Evolutionary conservation across 2,113 vertebrate genomes (phyloP).

Genomic region (Ramphastos sulfuratus): DNA sequence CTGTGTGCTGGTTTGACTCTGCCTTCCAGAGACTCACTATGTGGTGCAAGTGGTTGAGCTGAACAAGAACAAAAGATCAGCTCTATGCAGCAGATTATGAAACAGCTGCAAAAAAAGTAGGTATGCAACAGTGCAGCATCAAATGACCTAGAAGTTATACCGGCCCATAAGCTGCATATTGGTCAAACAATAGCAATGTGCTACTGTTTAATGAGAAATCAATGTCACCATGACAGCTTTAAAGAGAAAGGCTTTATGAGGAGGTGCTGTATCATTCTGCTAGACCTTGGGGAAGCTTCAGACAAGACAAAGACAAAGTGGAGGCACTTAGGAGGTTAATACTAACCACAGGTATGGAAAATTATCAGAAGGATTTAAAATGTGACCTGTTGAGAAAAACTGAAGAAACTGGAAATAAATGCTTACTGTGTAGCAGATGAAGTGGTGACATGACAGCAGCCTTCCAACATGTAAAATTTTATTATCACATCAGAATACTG

Average conservation of each 20-base stretch:
- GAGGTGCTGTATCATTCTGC: neutral
- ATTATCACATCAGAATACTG: neutral
- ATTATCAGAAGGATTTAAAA: neutral
- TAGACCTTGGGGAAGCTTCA: neutral
- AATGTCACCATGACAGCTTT: neutral
- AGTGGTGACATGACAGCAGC: neutral
- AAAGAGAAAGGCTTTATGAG: neutral
- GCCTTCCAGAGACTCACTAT: neutral
- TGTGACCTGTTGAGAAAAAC: neutral
- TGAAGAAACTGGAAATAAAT: neutral
- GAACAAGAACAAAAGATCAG: neutral
- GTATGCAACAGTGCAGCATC: neutral
- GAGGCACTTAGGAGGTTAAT: neutral
- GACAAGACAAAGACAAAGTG: neutral
- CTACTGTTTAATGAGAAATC: neutral
- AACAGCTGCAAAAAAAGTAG: neutral
- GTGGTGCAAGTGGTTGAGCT: neutral
- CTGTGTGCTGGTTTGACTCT: neutral
- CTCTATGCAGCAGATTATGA: neutral
- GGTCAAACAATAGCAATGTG: neutral
- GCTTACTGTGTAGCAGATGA: neutral
- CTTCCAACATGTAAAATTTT: neutral
- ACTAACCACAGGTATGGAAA: neutral
- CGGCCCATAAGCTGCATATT: neutral
- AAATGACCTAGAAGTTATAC: neutral